Conservation (phyloP, 2,113 vertebrate genomes). For the Ploceus nigricollis region DNA sequence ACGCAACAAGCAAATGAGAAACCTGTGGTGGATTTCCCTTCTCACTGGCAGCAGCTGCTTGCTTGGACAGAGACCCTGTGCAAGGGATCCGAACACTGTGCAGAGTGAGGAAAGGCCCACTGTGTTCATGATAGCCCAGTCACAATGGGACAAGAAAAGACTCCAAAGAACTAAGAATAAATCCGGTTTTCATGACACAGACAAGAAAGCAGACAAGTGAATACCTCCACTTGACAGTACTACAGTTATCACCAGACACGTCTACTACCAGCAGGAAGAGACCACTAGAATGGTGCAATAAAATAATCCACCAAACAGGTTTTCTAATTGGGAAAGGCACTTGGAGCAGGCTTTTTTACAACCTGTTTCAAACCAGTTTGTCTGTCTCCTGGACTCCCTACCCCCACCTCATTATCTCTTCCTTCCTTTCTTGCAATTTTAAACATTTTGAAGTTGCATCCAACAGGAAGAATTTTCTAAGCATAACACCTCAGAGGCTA, state of each 20-base stretch:
- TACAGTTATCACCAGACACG: rapidly evolving
- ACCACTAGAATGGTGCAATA: not conserved
- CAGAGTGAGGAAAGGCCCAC: not conserved
- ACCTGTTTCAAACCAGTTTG: not conserved
- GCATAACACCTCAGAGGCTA: not conserved
- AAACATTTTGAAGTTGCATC: not conserved
- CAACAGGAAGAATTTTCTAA: not conserved
- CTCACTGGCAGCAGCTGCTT: not conserved
- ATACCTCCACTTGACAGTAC: too few species aligned
- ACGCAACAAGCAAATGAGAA: not conserved
- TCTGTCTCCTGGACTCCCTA: not conserved
- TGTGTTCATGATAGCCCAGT: not conserved
- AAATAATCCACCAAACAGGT: not conserved
- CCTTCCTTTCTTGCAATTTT: not conserved
- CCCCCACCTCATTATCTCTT: not conserved
- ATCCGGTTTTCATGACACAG: not conserved
- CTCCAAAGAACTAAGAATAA: not conserved
- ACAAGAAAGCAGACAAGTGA: not conserved
- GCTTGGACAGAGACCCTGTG: not conserved
- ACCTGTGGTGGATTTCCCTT: not conserved
- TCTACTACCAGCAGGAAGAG: not conserved
- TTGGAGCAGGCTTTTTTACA: not conserved
- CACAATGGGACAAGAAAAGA: not conserved
- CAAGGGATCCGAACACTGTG: rapidly evolving
- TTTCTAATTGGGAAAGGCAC: not conserved